These are phyloP conservation scores for Gymnocypris eckloni DNA, from an alignment of 2,797 vertebrate genomes.

Conservation along the genomic window DNA sequence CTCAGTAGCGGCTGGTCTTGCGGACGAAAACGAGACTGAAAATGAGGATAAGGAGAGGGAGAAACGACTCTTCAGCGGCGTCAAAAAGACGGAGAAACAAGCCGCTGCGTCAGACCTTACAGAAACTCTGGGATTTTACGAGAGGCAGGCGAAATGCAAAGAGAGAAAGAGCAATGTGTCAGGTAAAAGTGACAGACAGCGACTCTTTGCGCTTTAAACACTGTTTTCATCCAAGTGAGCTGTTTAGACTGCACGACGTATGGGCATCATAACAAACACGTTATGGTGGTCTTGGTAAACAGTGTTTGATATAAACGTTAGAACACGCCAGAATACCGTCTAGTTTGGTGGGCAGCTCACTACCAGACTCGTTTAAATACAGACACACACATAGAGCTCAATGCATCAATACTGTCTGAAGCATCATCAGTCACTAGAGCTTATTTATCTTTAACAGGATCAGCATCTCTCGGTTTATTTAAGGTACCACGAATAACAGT, in stretches of 20 bases:
- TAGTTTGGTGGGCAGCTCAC: neutral
- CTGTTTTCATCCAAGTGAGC: neutral
- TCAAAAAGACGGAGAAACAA: conserved; percentile 51
- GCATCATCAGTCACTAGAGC: neutral
- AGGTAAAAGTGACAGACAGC: conserved; percentile 79
- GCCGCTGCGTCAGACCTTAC: conserved; percentile 73
- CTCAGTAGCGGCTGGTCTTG: conserved; percentile 73
- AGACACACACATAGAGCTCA: neutral
- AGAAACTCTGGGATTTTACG: conserved; percentile 86
- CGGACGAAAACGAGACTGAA: conserved; percentile 78
- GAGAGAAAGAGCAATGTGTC: conserved; percentile 82
- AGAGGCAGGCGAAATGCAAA: conserved; percentile 77
- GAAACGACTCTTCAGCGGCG: conserved; percentile 52
- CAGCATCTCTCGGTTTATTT: neutral
- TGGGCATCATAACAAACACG: neutral
- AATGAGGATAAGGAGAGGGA: conserved; percentile 73
- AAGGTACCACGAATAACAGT: neutral
- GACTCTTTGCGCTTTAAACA: neutral
- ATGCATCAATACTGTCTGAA: conserved; percentile 1
- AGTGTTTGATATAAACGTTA: neutral
- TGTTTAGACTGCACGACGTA: neutral
- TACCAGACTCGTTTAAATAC: neutral
- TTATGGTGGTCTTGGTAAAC: neutral
- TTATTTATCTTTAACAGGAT: neutral
- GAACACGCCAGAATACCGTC: neutral